These are phyloP conservation scores for Corythaixoides concolor DNA, from an alignment of 2,113 vertebrate species.

Conservation along the genomic window DNA sequence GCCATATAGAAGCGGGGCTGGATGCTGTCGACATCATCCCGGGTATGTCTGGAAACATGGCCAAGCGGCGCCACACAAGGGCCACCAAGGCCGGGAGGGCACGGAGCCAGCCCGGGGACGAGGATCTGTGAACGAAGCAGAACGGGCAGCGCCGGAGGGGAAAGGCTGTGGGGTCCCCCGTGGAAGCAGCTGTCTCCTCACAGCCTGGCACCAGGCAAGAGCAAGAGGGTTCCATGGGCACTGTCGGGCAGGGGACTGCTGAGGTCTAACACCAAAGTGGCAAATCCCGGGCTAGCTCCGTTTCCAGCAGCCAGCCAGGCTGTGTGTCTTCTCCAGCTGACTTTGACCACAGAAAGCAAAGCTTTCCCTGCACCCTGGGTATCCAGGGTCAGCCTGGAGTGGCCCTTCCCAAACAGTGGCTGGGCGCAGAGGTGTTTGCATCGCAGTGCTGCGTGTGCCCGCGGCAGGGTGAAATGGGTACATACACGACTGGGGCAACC, in stretches of 20 bases:
- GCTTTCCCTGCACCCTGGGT: background rate
- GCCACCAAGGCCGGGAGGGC: background rate
- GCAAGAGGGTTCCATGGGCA: background rate
- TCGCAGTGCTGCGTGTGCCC: background rate
- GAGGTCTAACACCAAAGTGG: background rate
- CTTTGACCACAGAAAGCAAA: background rate
- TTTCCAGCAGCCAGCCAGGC: background rate
- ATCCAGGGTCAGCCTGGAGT: rapidly evolving
- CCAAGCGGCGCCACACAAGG: background rate
- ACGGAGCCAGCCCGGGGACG: background rate
- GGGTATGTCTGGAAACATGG: background rate
- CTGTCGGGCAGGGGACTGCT: rapidly evolving
- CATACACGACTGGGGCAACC: background rate
- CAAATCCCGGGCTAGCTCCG: background rate
- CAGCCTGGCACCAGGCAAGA: background rate
- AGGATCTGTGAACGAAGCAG: background rate
- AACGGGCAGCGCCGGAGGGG: rapidly evolving
- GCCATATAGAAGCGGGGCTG: slow-evolving; percentile 25
- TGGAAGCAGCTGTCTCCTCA: rapidly evolving
- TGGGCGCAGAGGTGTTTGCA: background rate
- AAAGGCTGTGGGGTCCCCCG: rapidly evolving
- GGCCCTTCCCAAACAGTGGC: rapidly evolving
- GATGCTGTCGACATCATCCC: background rate
- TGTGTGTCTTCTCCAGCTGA: background rate
- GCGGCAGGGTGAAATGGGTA: background rate